phyloP scores from a whole-genome alignment of 2,113 vertebrate species.

The Gopherus evgoodei region DNA sequence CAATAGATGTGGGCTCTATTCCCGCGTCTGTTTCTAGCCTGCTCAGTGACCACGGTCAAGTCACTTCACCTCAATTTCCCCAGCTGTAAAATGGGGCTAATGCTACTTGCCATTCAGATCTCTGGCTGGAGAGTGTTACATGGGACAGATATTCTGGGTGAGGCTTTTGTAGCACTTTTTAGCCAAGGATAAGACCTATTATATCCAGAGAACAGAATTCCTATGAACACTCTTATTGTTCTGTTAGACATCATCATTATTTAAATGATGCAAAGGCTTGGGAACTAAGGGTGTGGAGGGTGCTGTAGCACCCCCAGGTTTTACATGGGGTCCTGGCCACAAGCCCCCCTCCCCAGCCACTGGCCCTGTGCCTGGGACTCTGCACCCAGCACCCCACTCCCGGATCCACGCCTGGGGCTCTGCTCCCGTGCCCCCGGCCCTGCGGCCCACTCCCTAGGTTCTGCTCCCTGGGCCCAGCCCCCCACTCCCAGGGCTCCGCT shows the following conservation, averaged over 20 bases:
- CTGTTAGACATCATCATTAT: not conserved
- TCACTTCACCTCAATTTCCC: not conserved
- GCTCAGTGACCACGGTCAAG: not conserved
- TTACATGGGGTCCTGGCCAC: no score
- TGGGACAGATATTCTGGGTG: not conserved
- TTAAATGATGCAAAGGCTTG: not conserved
- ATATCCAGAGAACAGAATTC: not conserved
- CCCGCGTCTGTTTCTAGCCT: not conserved
- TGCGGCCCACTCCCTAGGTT: no score
- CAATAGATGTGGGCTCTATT: not conserved
- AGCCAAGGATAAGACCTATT: not conserved
- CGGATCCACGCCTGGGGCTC: no score
- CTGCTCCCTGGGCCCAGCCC: no score
- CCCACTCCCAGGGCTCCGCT: no score
- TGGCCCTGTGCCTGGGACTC: no score
- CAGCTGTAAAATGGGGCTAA: not conserved
- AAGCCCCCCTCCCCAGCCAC: no score
- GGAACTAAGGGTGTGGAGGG: no score
- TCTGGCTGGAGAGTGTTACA: not conserved
- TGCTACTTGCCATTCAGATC: not conserved
- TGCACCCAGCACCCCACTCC: no score
- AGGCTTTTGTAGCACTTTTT: not conserved
- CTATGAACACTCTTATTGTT: not conserved
- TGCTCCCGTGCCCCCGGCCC: no score
- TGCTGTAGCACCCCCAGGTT: no score